phyloP scores from a whole-genome alignment of 2,113 vertebrate species.

The Brachionichthys hirsutus region DNA sequence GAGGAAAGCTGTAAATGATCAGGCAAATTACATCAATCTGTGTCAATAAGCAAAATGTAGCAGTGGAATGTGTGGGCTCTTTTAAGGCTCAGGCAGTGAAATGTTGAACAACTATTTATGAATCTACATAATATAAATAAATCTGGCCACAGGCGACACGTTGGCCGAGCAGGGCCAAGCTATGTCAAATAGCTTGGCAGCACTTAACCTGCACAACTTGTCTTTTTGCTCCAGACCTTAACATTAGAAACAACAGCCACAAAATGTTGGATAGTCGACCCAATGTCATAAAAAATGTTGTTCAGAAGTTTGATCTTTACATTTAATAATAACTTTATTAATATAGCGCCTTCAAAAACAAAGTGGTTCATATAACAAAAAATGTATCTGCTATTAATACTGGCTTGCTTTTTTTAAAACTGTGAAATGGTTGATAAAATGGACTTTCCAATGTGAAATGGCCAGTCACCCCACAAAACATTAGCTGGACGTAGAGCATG shows the following conservation, averaged over 20 bases:
- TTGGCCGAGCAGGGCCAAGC: background rate
- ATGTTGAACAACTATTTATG: conserved; percentile 13
- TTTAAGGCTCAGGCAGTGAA: conserved; percentile 4
- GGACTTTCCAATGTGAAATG: conserved; percentile 6
- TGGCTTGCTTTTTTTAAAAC: conserved; percentile 23
- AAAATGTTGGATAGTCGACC: background rate
- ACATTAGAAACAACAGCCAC: background rate
- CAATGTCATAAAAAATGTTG: background rate
- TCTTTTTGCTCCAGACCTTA: background rate
- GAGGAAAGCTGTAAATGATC: background rate
- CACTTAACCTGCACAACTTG: no score
- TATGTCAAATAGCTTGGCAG: background rate
- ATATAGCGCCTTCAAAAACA: no score
- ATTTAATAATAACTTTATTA: no score
- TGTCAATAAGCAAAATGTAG: conserved; percentile 8
- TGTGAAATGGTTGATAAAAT: conserved; percentile 24
- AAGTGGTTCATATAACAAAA: no score
- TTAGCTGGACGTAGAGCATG: conserved; percentile 28
- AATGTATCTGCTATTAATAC: background rate
- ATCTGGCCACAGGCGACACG: background rate
- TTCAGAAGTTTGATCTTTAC: background rate
- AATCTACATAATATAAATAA: conserved; percentile 1
- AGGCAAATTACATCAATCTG: conserved; percentile 15
- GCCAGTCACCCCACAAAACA: conserved; percentile 42
- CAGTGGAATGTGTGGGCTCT: background rate